Evolutionary conservation across 2,113 vertebrate species (phyloP).

Genomic region (Brienomyrus brachyistius): DNA sequence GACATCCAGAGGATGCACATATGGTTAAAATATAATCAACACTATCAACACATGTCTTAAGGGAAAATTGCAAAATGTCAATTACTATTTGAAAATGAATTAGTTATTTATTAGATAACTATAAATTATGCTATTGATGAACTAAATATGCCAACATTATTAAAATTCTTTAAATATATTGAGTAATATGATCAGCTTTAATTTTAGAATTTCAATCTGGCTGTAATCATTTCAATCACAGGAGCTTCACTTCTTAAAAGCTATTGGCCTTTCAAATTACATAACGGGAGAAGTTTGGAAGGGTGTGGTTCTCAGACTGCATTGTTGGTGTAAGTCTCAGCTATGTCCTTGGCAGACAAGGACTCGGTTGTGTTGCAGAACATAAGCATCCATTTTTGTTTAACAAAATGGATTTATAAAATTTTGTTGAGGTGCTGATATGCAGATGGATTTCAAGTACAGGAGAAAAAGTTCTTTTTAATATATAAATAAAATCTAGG

Average conservation of each 20-base stretch:
- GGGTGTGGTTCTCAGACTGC: not conserved
- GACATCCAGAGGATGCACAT: not conserved
- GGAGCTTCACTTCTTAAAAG: not conserved
- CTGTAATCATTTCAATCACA: not conserved
- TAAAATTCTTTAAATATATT: not conserved
- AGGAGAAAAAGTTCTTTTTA: not conserved
- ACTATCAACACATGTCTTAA: not conserved
- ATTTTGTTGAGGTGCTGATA: not conserved
- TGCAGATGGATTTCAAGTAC: not conserved
- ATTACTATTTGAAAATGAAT: not conserved
- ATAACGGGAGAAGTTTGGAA: not conserved
- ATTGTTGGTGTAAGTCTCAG: not conserved
- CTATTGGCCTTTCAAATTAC: not conserved
- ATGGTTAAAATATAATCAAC: not conserved
- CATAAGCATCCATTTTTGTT: not conserved
- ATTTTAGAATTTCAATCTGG: not conserved
- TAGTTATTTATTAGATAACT: not conserved
- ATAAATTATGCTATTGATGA: not conserved
- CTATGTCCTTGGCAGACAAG: not conserved
- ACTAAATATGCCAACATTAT: not conserved
- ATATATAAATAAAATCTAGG: not conserved
- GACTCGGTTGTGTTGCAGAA: not conserved
- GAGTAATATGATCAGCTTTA: not conserved
- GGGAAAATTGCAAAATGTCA: not conserved
- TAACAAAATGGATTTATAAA: not conserved